A percentile compares a stretch with the other conserved stretches of the same genome.
These are phyloP conservation scores for Rhagoletis zephyria DNA, from an alignment of 1,140 invertebrate species.

Conservation along the genomic window DNA sequence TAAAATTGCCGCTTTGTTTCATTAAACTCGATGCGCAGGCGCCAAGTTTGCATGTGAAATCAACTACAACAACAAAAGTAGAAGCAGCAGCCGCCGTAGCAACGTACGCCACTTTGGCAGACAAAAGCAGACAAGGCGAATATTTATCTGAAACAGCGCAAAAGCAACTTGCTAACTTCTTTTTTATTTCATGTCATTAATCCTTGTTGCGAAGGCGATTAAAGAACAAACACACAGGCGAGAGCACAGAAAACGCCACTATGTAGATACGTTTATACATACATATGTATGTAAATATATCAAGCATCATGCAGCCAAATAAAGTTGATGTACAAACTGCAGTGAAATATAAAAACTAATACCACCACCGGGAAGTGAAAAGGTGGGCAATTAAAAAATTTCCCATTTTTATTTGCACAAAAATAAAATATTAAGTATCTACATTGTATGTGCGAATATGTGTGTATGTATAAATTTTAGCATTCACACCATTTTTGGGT, in stretches of 20 bases:
- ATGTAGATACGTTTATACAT: not conserved
- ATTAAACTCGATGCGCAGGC: constrained; percentile 48
- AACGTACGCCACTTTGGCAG: not conserved
- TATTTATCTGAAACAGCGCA: constrained; percentile 2
- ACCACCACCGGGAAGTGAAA: not conserved
- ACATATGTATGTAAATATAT: not conserved
- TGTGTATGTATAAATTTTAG: not conserved
- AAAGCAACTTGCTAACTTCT: constrained; percentile 48
- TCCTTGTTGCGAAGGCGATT: constrained; percentile 55
- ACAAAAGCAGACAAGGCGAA: constrained; percentile 22
- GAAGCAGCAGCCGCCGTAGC: not conserved
- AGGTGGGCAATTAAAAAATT: not conserved
- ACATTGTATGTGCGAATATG: not conserved
- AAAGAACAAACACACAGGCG: not conserved
- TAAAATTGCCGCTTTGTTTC: constrained; percentile 58
- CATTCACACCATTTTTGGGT: not conserved
- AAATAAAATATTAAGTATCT: not conserved
- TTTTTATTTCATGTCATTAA: constrained; percentile 56
- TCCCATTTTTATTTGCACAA: not conserved
- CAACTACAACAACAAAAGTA: not conserved
- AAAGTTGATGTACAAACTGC: constrained; percentile 4
- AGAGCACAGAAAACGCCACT: no score
- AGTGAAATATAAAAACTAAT: not conserved
- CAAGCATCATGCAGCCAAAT: not conserved
- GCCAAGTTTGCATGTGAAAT: constrained; percentile 39